phyloP scores from a whole-genome alignment of 1,140 invertebrate species.

The Aphaenogaster floridana region DNA sequence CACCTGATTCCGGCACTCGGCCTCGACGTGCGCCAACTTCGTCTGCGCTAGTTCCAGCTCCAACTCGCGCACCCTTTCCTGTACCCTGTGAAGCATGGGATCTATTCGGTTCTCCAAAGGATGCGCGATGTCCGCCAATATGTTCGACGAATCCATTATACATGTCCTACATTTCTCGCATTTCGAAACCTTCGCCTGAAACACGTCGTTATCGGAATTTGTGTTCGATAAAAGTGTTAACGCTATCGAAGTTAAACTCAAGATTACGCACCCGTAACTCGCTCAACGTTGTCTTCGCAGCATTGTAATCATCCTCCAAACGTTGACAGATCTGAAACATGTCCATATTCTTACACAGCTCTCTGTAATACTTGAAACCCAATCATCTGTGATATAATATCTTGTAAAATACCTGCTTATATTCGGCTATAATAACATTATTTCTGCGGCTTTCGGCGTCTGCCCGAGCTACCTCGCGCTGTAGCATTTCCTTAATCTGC shows the following conservation, averaged over 20 bases:
- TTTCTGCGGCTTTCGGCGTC: constrained; percentile 92
- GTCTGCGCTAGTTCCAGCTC: constrained; percentile 98
- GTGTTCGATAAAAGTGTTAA: not conserved
- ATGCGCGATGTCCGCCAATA: constrained; percentile 79
- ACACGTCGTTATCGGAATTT: constrained; percentile 16
- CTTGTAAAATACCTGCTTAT: constrained; percentile 91
- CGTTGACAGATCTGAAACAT: constrained; percentile 93
- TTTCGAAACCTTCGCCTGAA: constrained; percentile 87
- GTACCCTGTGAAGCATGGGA: constrained; percentile 84
- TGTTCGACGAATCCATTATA: constrained; percentile 79
- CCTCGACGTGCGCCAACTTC: constrained; percentile 98
- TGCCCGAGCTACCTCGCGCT: constrained; percentile 92
- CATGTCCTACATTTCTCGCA: constrained; percentile 87
- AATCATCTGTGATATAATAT: not conserved
- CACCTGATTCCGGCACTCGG: constrained; percentile 98
- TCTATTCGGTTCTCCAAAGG: constrained; percentile 81
- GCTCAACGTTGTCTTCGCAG: constrained; percentile 88
- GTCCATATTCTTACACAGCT: not conserved
- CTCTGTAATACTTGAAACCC: not conserved
- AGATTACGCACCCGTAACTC: constrained; percentile 88
- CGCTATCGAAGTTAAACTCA: not conserved
- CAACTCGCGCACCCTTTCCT: constrained; percentile 94
- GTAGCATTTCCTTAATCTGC: constrained; percentile 94
- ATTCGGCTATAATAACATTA: constrained; percentile 94
- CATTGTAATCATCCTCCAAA: constrained; percentile 94